These are phyloP conservation scores for Machimus atricapillus DNA, from an alignment of 2,888 invertebrate genomes.

Conservation along the genomic window DNA sequence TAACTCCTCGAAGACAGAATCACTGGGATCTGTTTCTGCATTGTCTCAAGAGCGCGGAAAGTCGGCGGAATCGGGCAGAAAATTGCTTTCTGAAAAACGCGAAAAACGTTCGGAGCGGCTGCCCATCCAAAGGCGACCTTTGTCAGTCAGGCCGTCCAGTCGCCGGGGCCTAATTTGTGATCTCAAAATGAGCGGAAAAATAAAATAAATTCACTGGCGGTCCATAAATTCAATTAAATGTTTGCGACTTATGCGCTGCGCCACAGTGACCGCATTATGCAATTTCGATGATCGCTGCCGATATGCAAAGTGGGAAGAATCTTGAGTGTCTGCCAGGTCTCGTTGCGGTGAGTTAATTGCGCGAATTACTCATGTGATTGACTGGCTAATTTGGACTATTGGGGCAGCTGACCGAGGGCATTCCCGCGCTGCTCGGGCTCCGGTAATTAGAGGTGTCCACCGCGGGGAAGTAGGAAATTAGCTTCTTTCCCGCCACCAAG, in stretches of 20 bases:
- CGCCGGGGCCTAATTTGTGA: constrained; percentile 34
- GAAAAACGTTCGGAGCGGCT: neutral
- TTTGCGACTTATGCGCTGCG: neutral
- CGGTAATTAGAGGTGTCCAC: neutral
- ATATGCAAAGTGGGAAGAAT: constrained; percentile 40
- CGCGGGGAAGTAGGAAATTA: neutral
- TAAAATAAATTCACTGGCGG: constrained; percentile 40
- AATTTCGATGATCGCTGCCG: constrained; percentile 29
- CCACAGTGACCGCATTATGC: constrained; percentile 39
- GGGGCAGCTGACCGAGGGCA: neutral
- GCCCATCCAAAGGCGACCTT: neutral
- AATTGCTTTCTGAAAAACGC: constrained; percentile 2
- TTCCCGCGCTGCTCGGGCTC: neutral
- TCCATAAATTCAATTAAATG: constrained; percentile 42
- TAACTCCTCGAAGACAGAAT: constrained; percentile 36
- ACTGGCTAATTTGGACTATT: constrained; percentile 5
- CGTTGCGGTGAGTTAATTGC: neutral
- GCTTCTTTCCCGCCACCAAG: neutral
- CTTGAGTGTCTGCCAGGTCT: neutral
- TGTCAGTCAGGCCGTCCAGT: neutral
- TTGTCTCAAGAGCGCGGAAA: constrained; percentile 28
- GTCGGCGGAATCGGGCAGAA: neutral
- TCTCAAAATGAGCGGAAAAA: constrained; percentile 38
- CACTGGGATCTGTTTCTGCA: constrained; percentile 11
- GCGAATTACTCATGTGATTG: constrained; percentile 16